Evolutionary conservation across 2,113 vertebrate species (phyloP).

Genomic region (Crotalus viridis): DNA sequence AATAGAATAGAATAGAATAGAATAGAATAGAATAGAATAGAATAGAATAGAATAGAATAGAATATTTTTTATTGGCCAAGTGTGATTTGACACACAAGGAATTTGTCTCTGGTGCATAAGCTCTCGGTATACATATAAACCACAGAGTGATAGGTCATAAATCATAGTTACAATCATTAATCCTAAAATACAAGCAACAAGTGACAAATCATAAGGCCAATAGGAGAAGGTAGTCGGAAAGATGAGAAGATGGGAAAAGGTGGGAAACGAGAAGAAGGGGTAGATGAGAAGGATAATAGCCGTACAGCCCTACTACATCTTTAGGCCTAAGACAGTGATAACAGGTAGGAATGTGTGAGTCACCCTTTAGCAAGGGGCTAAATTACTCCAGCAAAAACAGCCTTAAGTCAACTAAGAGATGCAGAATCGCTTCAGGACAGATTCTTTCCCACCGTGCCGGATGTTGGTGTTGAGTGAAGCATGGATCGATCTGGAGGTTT

Average conservation of each 20-base stretch:
- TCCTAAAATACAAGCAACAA: background rate
- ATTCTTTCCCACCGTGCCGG: background rate
- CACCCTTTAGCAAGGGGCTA: background rate
- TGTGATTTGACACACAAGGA: background rate
- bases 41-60: too few species aligned
- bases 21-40: too few species aligned
- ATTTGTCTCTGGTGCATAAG: background rate
- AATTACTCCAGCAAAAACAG: background rate
- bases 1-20: too few species aligned
- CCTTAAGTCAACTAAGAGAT: background rate
- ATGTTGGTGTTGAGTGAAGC: background rate
- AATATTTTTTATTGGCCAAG: background rate
- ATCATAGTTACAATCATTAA: background rate
- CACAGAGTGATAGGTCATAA: background rate
- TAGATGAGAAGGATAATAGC: background rate
- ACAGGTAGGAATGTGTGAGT: background rate
- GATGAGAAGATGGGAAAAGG: background rate
- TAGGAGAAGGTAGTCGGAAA: background rate
- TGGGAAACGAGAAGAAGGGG: background rate
- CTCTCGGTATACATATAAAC: background rate
- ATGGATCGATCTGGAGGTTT: background rate
- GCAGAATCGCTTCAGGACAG: background rate
- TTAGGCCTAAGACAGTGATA: background rate
- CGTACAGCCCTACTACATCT: background rate
- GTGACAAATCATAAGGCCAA: background rate